Evolutionary conservation across 2,888 invertebrate species (phyloP).

Genomic region (Diabrotica balteata): DNA sequence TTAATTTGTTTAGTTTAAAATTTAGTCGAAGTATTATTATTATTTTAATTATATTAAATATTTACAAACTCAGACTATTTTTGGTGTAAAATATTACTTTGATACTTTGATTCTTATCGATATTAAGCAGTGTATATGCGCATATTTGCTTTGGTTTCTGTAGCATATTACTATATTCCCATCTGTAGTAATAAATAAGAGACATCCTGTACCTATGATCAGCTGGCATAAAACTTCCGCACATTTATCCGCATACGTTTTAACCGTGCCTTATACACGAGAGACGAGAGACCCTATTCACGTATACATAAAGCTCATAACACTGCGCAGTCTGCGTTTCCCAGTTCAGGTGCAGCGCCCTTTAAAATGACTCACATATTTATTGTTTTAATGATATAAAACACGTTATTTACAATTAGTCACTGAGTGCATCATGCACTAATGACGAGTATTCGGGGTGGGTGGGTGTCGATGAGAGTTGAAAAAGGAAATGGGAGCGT

Average conservation of each 20-base stretch:
- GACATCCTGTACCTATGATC: not conserved
- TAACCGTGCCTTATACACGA: not conserved
- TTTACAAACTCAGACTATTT: too few species aligned
- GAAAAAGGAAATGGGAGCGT: not conserved
- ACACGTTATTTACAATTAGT: constrained; percentile 11
- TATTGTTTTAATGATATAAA: constrained; percentile 7
- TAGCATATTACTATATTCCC: too few species aligned
- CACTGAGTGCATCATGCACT: constrained; percentile 12
- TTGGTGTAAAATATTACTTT: too few species aligned
- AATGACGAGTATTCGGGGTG: not conserved
- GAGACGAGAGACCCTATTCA: too few species aligned
- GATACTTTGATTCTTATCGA: too few species aligned
- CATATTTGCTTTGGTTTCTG: too few species aligned
- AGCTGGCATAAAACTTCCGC: not conserved
- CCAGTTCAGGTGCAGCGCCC: constrained; percentile 5
- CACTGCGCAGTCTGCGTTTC: not conserved
- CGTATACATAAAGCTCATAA: too few species aligned
- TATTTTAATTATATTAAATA: too few species aligned
- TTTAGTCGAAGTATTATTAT: too few species aligned
- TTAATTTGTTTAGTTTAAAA: too few species aligned
- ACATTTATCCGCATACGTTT: not conserved
- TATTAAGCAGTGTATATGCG: too few species aligned
- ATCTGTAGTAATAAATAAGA: not conserved
- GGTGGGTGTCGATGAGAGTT: not conserved
- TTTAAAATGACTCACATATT: constrained; percentile 5